phyloP scores from a whole-genome alignment of 2,797 vertebrate species.

The Pitangus sulphuratus region DNA sequence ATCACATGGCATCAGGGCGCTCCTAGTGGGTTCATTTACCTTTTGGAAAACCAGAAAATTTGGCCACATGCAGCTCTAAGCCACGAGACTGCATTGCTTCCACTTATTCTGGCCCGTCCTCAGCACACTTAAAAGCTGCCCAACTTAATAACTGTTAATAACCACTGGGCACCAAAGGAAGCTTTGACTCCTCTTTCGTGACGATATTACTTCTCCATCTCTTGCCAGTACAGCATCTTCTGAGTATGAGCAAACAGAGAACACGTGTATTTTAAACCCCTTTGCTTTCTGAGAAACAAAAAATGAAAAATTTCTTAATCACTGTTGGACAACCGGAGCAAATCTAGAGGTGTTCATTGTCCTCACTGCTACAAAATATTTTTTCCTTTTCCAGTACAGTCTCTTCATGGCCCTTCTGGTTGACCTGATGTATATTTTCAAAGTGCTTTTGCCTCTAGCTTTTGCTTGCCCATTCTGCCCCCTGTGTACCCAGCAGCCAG shows the following conservation, averaged over 20 bases:
- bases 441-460: not conserved
- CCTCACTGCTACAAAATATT: not conserved
- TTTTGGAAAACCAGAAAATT: slow-evolving; percentile 13
- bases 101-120: not conserved
- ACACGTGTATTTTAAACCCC: fast-evolving
- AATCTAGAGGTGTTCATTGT: not conserved
- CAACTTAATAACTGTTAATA: slow-evolving; percentile 46
- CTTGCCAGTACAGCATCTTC: not conserved
- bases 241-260: not conserved
- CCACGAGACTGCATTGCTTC: not conserved
- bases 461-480: not conserved
- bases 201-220: not conserved
- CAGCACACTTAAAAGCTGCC: slow-evolving; percentile 8
- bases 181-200: slow-evolving; percentile 1
- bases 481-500: not conserved
- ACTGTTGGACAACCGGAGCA: fast-evolving
- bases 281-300: not conserved
- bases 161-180: not conserved
- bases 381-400: not conserved
- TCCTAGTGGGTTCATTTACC: slow-evolving; percentile 29
- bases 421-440: not conserved
- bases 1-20: slow-evolving; percentile 14
- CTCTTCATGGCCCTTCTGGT: not conserved
- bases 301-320: not conserved
- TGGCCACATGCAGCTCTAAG: slow-evolving; percentile 19